Base-by-base conservation (phyloP, 2,888 invertebrate genomes). In the Aphidius colemani region DNA sequence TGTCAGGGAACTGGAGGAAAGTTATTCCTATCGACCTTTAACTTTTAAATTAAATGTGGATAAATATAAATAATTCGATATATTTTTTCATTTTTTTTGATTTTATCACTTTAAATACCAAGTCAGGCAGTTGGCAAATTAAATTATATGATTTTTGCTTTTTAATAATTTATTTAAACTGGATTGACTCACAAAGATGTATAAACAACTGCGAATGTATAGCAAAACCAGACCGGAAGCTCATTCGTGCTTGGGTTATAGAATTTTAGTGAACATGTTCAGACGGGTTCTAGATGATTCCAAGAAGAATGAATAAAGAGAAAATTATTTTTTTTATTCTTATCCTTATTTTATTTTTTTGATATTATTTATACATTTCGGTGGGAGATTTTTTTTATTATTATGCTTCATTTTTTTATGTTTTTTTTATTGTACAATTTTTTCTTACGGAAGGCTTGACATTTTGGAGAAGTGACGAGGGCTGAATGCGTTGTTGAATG, bases 231-330 rank as follows among this genome's bases (percentile, higher is more conserved):
- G 61, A 61, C 61, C 61, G 61, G 61, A 61, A 61, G 51, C 40
- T 61, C 61, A 61, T 61, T 61, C 61, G 61, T 53, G 53, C 51
- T 45, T 46, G 41, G 45, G 61, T 53, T 61, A 61, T 61, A 53
- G 53, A 61, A 61, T 39, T 53, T 53, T 8, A 13, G n/a, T 53
- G 40, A 39, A 49, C 46, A 11, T n/a, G 53, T 61, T 61, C 45
- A 45, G 53, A 30, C 18, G 8, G 45, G 18, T 13, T 18, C 8
- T 39, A 51, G 30, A 41, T 41, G 41, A 40, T 41, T 53, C 53
- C 10, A 11, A 40, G 53, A 53, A 53, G 40, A n/a, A 40, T 41
- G n/a, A 53, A 41, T 53, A 11, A 30, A 30, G 30, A 30, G 13
- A 18, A 18, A 18, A 18, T 18, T 2, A 18, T 5, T 30, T 30